Percentiles rank a stretch among this genome's conserved stretches.
Conservation (phyloP, 2,888 invertebrate genomes). For the Cataglyphis albicans region DNA sequence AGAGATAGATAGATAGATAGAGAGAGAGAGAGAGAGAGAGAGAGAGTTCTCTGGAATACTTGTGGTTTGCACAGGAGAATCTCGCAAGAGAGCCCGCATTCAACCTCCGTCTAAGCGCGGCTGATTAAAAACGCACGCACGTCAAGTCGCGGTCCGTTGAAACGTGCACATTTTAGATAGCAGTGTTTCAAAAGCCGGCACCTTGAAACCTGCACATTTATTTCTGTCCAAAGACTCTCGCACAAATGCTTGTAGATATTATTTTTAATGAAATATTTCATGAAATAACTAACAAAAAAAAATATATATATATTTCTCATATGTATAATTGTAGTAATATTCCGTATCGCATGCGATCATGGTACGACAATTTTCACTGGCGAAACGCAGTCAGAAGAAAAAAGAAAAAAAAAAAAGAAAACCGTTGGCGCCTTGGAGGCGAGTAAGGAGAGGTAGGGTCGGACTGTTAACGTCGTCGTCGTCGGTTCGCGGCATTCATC, state of each 20-base stretch:
- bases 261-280: slow-evolving; percentile 3
- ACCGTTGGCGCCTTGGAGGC: slow-evolving; percentile 76
- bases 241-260: neutral
- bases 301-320: neutral
- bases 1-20: neutral
- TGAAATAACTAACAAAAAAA: neutral
- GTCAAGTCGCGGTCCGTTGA: slow-evolving; percentile 49
- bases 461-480: slow-evolving; percentile 63
- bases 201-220: slow-evolving; percentile 17
- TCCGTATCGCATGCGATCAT: neutral
- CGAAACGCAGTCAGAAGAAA: slow-evolving; percentile 24
- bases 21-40: neutral
- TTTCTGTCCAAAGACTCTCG: slow-evolving; percentile 13
- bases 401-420: slow-evolving; percentile 68
- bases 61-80: neutral
- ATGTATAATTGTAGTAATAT: neutral
- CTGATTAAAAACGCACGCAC: slow-evolving; percentile 55
- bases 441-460: slow-evolving; percentile 69
- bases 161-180: slow-evolving; percentile 51
- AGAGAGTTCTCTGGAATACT: slow-evolving; percentile 26
- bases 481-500: slow-evolving; percentile 76
- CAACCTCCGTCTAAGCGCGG: slow-evolving; percentile 36
- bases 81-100: slow-evolving; percentile 35
- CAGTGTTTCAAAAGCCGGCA: slow-evolving; percentile 13
- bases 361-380: slow-evolving; percentile 20